Evolutionary conservation across 1,140 invertebrate genomes (phyloP), one percentile per base, ranked within the genome.

Genomic region (Chymomyza costata): DNA sequence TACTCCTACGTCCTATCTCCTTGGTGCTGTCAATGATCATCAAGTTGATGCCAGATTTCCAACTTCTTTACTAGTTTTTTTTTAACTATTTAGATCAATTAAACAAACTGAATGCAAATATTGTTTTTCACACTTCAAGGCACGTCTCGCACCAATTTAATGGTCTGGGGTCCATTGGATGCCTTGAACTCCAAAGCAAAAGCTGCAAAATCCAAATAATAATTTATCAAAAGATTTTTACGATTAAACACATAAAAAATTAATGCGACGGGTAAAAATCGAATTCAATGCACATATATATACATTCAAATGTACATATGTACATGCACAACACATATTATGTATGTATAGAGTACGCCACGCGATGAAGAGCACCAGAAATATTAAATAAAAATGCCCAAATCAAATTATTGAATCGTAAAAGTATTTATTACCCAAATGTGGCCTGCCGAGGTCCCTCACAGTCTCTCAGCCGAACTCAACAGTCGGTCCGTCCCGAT

Each of bases 361-460:
- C n/a, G n/a, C n/a, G n/a, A n/a, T n/a, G n/a, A 40, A 40, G 15
- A 30, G 32, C 37, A 44, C 44, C 28, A 53, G 35, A 58, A 74
- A 65, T 59, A 69, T 66, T 63, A 62, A 66, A 76, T 66, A 64
- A 65, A 51, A 70, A 82, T 78, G 67, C 62, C 73, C 62, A 82
- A 82, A 82, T 82, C 80, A 78, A 82, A 82, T 82, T 80, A 82
- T 81, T 67, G 81, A 83, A 83, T 82, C 80, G 80, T 82, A 83
- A 82, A 82, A 82, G 74, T 73, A 83, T 82, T 82, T 82, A 82
- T 80, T 65, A 48, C 76, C 48, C 41, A 21, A 46, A 44, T 37
- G 28, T 25, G 38, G 17, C n/a, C n/a, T n/a, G n/a, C 15, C 11
- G 15, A 17, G 7, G 16, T 14, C 14, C 18, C 16, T 32, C 16